Percentiles rank a stretch among this genome's conserved stretches.
phyloP scores from a whole-genome alignment of 2,113 vertebrate genomes.

The Chloroceryle aenea region DNA sequence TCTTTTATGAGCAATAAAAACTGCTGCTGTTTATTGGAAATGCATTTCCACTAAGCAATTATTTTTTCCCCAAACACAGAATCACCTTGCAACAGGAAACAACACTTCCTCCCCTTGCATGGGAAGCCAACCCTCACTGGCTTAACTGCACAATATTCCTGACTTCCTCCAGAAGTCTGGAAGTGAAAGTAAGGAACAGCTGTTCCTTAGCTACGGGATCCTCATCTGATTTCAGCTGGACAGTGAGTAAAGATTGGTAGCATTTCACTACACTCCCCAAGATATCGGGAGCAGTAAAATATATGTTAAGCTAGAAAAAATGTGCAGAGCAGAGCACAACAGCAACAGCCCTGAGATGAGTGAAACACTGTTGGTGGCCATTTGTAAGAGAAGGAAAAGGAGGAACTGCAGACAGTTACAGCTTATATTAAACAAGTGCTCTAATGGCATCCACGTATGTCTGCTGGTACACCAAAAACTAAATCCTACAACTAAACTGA shows the following conservation, averaged over 20 bases:
- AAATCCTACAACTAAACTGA: not conserved
- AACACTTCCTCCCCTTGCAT: not conserved
- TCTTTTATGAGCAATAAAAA: not conserved
- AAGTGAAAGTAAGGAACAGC: not conserved
- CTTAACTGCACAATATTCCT: not conserved
- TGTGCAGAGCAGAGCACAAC: not conserved
- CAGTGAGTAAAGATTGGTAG: not conserved
- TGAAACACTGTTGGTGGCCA: not conserved
- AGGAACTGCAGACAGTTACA: not conserved
- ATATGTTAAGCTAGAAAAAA: not conserved
- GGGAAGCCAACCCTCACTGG: not conserved
- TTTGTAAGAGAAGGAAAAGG: not conserved
- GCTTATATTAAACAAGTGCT: not conserved
- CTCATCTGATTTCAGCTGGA: not conserved
- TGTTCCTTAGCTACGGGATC: not conserved
- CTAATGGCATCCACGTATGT: no score
- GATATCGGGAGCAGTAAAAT: not conserved
- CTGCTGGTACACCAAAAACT: not conserved
- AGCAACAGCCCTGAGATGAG: not conserved
- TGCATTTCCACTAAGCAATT: not conserved
- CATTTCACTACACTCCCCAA: not conserved
- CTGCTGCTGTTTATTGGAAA: not conserved
- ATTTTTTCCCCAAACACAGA: not conserved
- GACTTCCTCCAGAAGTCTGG: not conserved
- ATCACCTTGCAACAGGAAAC: not conserved